These are phyloP conservation scores for Bombylius major DNA, from an alignment of 2,888 invertebrate species.

Conservation along the genomic window DNA sequence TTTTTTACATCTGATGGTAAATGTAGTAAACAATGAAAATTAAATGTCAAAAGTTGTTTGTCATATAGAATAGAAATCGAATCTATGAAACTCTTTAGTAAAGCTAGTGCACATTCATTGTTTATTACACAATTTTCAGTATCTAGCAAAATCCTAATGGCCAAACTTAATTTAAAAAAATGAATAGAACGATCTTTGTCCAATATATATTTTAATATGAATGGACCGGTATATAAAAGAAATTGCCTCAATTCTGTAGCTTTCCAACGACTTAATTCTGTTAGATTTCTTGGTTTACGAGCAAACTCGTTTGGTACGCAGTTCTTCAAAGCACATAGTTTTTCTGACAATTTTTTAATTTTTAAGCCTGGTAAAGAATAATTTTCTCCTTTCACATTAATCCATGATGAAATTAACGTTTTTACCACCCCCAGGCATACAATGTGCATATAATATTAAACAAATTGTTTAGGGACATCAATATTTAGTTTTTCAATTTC, in stretches of 20 bases:
- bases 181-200: no score
- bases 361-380: background rate
- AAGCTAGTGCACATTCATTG: background rate
- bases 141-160: background rate
- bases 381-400: background rate
- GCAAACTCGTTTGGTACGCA: conserved; percentile 8
- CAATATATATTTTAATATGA: no score
- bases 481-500: background rate
- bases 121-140: background rate
- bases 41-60: no score
- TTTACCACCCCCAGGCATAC: conserved; percentile 11
- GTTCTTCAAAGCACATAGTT: background rate
- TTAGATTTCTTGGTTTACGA: conserved; percentile 10
- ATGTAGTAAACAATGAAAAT: no score
- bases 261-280: conserved; percentile 9
- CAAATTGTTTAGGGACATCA: background rate
- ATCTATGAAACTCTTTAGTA: no score
- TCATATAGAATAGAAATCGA: no score
- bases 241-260: conserved; percentile 11
- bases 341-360: background rate
- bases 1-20: no score
- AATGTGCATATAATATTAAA: conserved; percentile 7
- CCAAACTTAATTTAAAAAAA: background rate
- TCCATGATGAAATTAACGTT: background rate
- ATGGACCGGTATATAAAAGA: conserved; percentile 10